Evolutionary conservation across 2,797 vertebrate genomes (phyloP), one percentile per base, ranked within the genome.

Genomic region (Ataeniobius toweri): DNA sequence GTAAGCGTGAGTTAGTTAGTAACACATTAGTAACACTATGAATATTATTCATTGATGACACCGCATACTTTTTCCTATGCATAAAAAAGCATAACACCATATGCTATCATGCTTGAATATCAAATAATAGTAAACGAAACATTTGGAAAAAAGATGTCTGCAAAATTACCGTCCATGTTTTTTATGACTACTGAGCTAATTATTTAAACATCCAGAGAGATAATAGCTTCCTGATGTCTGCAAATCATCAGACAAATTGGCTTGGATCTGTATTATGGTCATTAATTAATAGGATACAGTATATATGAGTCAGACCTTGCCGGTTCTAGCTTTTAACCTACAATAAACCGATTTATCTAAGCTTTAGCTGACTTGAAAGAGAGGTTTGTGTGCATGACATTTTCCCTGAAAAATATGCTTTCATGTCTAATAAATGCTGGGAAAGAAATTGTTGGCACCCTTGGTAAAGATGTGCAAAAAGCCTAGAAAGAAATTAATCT

Each of bases 131-230:
- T 22, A 1, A 46, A 46, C 44, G 22, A 53, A 53, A 13, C 48
- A 12, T 50, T 50, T 50, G 48, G 20, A 53, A 50, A 50, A 50
- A 53, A 53, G 20, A 39, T 39, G 24, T 69, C 24, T 16, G 67
- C 24, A 46, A 48, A 69, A 69, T 69, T 69, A 46, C 14, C 1
- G 16, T n/a, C 41, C 41, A 48, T 46, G 24, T 46, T 69, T 46
- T 59, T 69, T 69, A 26, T 69, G 67, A 26, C 67, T 44, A 10
- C 3, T 69, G 41, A 69, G 67, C 67, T 46, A 69, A 46, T 69
- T 44, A 26, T 46, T 69, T 48, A 69, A 48, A 48, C 24, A 48
- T 69, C 41, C 67, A 48, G 24, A 9, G 41, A 20, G 41, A 24
- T 12, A 69, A 69, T 26, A 46, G 67, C 26, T 48, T 69, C 67